Base-by-base conservation (phyloP, 2,888 invertebrate species). In the Sminthurinus aureus region DNA sequence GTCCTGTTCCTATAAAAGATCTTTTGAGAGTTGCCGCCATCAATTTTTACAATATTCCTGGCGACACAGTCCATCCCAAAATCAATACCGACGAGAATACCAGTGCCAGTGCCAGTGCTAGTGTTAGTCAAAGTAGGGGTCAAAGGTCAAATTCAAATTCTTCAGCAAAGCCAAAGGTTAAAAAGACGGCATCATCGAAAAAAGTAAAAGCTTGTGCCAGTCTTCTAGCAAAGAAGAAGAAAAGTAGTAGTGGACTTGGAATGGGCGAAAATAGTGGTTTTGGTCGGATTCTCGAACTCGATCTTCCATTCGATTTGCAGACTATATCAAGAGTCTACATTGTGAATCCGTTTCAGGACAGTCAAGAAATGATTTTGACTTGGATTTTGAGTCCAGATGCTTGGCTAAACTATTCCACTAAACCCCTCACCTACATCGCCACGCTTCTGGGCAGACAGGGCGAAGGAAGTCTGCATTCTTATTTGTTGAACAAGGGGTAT, bases 401-500 rank as follows among this genome's bases (percentile, higher is more conserved):
- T 13, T 87, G 85, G 85, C 85, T 84, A 26, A 83, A 87, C 69
- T 66, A 82, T 20, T 75, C 74, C 13, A 81, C 83, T 0, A 86
- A 87, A 26, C 86, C 87, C 11, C 51, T 86, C 12, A 15, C 18
- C 24, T 84, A 79, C n/a, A 50, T 84, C 0, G 15, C 50, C 4
- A 20, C 22, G n/a, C 24, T 84, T 0, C 52, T 84, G 0, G 64
- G 58, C 0, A 50, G 64, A 9, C 74, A 84, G 22, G 73, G 74
- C 0, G 26, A 26, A 0, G 81, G 81, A 24, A 81, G 84, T n/a
- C 75, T 84, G 0, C 74, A 76, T 4, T 18, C 67, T 3, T 75
- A 51, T 66, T 67, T 84, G 15, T 64, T 66, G 1, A 20, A 15
- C 0, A 77, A 67, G 15, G 77, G 77, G 0, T 66, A 24, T 15